phyloP scores from a whole-genome alignment of 1,140 invertebrate species.

The Drosophila subpulchrella region DNA sequence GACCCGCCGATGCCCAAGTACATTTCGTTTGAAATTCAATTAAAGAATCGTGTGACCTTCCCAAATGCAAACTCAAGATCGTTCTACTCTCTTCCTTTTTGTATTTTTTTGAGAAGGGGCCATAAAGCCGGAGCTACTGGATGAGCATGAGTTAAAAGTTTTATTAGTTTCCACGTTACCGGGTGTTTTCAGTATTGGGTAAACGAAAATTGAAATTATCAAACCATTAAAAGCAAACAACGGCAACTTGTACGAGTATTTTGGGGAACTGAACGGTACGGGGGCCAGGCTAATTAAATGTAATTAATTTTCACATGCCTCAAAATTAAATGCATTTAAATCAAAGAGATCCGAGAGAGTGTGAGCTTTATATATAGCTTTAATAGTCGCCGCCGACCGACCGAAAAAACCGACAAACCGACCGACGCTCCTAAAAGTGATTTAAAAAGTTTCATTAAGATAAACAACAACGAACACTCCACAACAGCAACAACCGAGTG shows the following conservation, averaged over 20 bases:
- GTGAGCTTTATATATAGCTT: slow-evolving; percentile 72
- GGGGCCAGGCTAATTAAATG: slow-evolving; percentile 71
- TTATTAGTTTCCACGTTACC: slow-evolving; percentile 42
- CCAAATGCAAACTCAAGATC: slow-evolving; percentile 29
- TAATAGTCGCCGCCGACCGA: slow-evolving; percentile 51
- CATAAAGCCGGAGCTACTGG: slow-evolving; percentile 48
- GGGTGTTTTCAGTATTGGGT: slow-evolving; percentile 33
- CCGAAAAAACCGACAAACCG: slow-evolving; percentile 11
- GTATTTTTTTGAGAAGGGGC: slow-evolving; percentile 19
- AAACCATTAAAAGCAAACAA: slow-evolving; percentile 66
- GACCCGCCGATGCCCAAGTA: slow-evolving; percentile 49
- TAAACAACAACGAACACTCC: slow-evolving; percentile 54
- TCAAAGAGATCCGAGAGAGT: slow-evolving; percentile 66
- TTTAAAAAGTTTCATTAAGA: slow-evolving; percentile 83
- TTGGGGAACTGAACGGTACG: slow-evolving; percentile 16
- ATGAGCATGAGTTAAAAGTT: slow-evolving; percentile 46
- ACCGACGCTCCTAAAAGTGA: slow-evolving; percentile 70
- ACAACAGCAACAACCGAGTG: slow-evolving; percentile 51
- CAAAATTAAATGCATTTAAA: slow-evolving; percentile 81
- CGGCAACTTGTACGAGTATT: slow-evolving; percentile 55
- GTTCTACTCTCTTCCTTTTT: slow-evolving; percentile 20
- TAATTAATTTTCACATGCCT: slow-evolving; percentile 81
- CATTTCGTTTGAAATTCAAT: slow-evolving; percentile 77
- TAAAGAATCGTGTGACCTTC: slow-evolving; percentile 66
- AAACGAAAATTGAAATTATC: slow-evolving; percentile 75